phyloP scores from a whole-genome alignment of 2,113 vertebrate genomes.

The Xenopus laevis region DNA sequence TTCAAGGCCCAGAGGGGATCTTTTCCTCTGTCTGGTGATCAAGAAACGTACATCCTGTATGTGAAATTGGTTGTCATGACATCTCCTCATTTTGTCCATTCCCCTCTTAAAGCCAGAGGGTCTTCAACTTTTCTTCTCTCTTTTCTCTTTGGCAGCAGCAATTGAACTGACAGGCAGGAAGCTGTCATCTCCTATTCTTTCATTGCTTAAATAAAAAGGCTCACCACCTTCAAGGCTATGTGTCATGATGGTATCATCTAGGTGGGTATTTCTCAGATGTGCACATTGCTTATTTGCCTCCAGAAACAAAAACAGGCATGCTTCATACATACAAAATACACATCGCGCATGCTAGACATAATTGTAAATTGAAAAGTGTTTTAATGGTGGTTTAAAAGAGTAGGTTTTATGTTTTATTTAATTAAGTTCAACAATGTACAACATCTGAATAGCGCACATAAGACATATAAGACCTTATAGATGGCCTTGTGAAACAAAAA shows the following conservation, averaged over 20 bases:
- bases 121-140: slow-evolving; percentile 31
- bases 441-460: no score
- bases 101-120: slow-evolving; percentile 39
- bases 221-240: slow-evolving; percentile 38
- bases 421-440: no score
- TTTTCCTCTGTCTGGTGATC: slow-evolving; percentile 33
- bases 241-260: slow-evolving; percentile 42
- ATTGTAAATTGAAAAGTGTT: not conserved
- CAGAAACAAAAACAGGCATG: no score
- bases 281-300: slow-evolving; percentile 9
- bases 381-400: not conserved
- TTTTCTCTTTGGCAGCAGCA: slow-evolving; percentile 39
- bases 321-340: not conserved
- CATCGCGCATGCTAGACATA: not conserved
- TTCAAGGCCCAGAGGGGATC: slow-evolving; percentile 20
- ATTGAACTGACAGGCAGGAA: slow-evolving; percentile 44
- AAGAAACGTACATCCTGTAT: slow-evolving; percentile 29
- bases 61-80: slow-evolving; percentile 36
- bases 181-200: slow-evolving; percentile 37
- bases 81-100: slow-evolving; percentile 41
- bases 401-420: no score
- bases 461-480: no score
- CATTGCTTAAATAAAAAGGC: slow-evolving; percentile 31
- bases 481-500: no score
- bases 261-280: slow-evolving; percentile 38